Conservation (phyloP, 1,140 invertebrate genomes). For the Maconellicoccus hirsutus region DNA sequence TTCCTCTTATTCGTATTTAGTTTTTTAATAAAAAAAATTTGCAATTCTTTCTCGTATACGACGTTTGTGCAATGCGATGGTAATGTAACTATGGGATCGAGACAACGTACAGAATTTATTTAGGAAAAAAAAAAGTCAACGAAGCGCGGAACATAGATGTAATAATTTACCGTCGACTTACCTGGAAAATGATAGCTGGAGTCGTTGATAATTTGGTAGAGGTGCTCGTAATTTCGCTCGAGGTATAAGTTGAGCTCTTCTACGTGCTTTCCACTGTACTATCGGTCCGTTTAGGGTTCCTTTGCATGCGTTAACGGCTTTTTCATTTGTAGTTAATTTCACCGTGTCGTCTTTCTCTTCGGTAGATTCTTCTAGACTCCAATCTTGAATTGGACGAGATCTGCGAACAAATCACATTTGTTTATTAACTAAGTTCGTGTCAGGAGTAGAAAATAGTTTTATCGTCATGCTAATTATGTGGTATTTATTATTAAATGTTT, state of each 20-base stretch:
- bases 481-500: too few relatives aligned
- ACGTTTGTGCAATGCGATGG: too few relatives aligned
- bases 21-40: too few relatives aligned
- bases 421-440: too few relatives aligned
- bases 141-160: not conserved
- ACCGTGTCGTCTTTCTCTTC: not conserved
- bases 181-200: conserved; percentile 9
- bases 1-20: too few relatives aligned
- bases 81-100: too few relatives aligned
- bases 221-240: conserved; percentile 12
- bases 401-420: not conserved
- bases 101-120: too few relatives aligned
- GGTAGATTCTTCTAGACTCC: conserved; percentile 6
- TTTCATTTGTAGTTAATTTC: not conserved
- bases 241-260: conserved; percentile 10
- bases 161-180: not conserved
- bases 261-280: conserved; percentile 11
- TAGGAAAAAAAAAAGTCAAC: too few relatives aligned
- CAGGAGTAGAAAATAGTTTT: too few relatives aligned
- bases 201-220: not conserved
- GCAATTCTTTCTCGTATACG: too few relatives aligned
- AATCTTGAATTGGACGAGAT: not conserved
- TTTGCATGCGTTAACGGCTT: not conserved
- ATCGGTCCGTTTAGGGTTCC: not conserved
- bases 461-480: too few relatives aligned